Evolutionary conservation across 2,888 invertebrate genomes (phyloP).

Genomic region (Brachyptera risi): DNA sequence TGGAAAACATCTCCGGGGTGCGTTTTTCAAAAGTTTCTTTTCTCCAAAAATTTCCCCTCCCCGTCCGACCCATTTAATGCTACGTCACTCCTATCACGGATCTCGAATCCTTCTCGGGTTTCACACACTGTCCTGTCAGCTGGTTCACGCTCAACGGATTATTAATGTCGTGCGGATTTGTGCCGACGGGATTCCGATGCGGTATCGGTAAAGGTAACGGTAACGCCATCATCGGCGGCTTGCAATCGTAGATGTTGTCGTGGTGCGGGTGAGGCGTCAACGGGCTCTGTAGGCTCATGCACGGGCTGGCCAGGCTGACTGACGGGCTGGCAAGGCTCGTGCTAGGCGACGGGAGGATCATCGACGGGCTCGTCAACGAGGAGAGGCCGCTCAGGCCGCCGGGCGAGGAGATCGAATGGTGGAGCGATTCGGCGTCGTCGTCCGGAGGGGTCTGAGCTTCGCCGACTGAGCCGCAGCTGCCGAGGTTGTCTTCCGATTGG

Average conservation of each 20-base stretch:
- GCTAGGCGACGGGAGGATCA: conserved; percentile 74
- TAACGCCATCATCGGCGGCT: conserved; percentile 44
- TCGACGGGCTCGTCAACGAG: conserved; percentile 64
- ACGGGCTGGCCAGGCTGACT: conserved; percentile 55
- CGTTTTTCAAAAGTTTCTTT: too few species aligned
- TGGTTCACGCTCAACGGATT: conserved; percentile 90
- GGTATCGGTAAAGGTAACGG: conserved; percentile 44
- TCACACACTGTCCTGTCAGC: conserved; percentile 67
- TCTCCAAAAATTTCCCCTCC: background rate
- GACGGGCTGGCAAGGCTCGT: conserved; percentile 64
- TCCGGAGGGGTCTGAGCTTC: conserved; percentile 65
- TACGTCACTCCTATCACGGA: conserved; percentile 49
- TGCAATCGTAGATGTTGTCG: conserved; percentile 39
- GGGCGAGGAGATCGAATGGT: conserved; percentile 56
- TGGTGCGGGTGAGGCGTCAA: conserved; percentile 44
- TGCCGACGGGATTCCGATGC: conserved; percentile 77
- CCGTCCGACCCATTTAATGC: conserved; percentile 34
- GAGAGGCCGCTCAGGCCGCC: conserved; percentile 64
- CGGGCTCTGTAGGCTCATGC: conserved; percentile 49
- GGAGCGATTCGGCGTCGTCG: conserved; percentile 60
- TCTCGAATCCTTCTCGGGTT: conserved; percentile 40
- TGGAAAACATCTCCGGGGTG: too few species aligned
- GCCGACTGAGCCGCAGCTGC: conserved; percentile 74
- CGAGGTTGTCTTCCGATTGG: conserved; percentile 68
- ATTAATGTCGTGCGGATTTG: conserved; percentile 87